Conservation (phyloP, 2,797 vertebrate genomes). For the Gadopsis marmoratus region DNA sequence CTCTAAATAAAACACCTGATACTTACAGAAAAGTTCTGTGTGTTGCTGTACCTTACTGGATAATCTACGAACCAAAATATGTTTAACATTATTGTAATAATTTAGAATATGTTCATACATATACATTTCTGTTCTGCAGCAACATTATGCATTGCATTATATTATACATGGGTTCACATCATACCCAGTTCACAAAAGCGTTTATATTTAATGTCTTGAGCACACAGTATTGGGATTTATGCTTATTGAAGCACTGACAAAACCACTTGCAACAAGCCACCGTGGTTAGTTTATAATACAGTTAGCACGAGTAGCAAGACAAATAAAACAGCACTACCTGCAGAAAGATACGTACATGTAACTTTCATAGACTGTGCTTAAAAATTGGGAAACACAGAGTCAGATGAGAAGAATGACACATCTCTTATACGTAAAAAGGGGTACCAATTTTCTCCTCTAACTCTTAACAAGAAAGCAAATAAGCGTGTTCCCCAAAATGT, state of each 20-base stretch:
- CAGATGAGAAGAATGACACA: too few relatives aligned
- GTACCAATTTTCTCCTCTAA: background rate
- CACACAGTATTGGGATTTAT: background rate
- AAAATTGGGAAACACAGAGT: too few relatives aligned
- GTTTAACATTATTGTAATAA: background rate
- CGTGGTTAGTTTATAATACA: slow-evolving; percentile 11
- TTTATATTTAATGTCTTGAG: background rate
- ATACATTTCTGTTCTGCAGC: background rate
- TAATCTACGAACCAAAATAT: background rate
- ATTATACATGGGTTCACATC: background rate
- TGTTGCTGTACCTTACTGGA: background rate
- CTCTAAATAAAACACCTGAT: slow-evolving; percentile 11
- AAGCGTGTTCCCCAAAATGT: background rate
- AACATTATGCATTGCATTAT: too few relatives aligned
- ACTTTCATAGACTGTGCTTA: background rate
- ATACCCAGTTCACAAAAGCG: background rate
- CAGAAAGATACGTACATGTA: background rate
- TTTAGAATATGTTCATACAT: background rate
- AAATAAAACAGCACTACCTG: background rate
- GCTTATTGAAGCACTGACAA: slow-evolving; percentile 1
- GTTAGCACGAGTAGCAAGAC: background rate
- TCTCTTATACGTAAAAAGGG: too few relatives aligned
- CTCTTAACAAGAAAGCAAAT: background rate
- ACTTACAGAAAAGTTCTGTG: slow-evolving; percentile 11
- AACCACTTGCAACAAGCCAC: slow-evolving; percentile 26